Conservation (phyloP, 2,113 vertebrate genomes). For the Aldabrachelys gigantea region DNA sequence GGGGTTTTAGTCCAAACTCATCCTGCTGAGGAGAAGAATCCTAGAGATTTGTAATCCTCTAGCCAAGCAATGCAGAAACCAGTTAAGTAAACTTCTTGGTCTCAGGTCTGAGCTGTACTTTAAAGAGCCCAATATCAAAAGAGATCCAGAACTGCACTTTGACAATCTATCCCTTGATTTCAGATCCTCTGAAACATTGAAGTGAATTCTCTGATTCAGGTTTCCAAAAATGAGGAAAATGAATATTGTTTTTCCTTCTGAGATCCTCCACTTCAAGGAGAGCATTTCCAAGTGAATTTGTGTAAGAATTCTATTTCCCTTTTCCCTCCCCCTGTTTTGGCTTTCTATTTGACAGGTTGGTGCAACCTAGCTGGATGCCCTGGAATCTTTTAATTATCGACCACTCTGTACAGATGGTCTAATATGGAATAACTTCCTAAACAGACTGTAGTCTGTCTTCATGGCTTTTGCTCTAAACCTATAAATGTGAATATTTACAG, state of each 20-base stretch:
- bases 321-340: neutral
- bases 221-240: neutral
- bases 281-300: neutral
- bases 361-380: constrained; percentile 25
- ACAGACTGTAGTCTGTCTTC: constrained; percentile 19
- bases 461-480: neutral
- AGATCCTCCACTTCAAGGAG: neutral
- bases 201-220: neutral
- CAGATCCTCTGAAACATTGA: neutral
- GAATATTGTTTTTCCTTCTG: neutral
- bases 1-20: neutral
- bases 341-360: constrained; percentile 9
- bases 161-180: neutral
- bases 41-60: neutral
- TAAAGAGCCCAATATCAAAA: neutral
- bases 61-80: neutral
- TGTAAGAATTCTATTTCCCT: neutral
- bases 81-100: neutral
- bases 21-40: neutral
- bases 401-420: neutral
- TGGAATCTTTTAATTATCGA: neutral
- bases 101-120: neutral
- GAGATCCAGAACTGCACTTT: neutral
- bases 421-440: constrained; percentile 12
- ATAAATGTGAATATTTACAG: neutral